These are phyloP conservation scores for Ophthalmolycus amberensis DNA, from an alignment of 2,113 vertebrate genomes.

Conservation along the genomic window DNA sequence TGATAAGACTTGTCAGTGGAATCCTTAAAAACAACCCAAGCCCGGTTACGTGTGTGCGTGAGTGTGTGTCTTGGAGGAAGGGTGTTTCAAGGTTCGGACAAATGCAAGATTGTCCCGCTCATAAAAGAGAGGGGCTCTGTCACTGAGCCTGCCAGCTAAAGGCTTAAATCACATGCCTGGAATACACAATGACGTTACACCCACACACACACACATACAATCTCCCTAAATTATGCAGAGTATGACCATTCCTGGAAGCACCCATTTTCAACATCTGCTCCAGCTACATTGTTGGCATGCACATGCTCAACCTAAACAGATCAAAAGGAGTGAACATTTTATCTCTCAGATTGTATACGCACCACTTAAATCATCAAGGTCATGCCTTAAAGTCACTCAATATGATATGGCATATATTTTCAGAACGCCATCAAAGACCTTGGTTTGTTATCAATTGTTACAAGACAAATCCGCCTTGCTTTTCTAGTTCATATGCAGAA, in stretches of 20 bases:
- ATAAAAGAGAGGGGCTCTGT: constrained; percentile 81
- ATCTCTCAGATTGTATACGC: constrained; percentile 22
- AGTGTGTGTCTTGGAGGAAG: constrained; percentile 59
- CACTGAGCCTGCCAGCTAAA: constrained; percentile 72
- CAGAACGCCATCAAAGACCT: constrained; percentile 1
- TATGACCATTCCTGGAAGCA: constrained; percentile 74
- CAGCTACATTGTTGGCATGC: constrained; percentile 63
- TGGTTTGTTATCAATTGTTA: background rate
- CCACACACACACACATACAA: constrained; percentile 39
- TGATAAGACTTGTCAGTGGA: constrained; percentile 82
- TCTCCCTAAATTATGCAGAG: constrained; percentile 74
- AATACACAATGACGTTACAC: constrained; percentile 76
- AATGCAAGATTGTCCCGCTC: constrained; percentile 79
- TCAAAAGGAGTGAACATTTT: constrained; percentile 41
- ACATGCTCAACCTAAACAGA: constrained; percentile 58
- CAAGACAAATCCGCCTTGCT: background rate
- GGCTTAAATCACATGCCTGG: constrained; percentile 79
- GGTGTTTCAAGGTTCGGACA: constrained; percentile 77
- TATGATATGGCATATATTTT: constrained; percentile 19
- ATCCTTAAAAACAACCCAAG: constrained; percentile 74
- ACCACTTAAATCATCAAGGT: constrained; percentile 43
- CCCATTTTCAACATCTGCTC: constrained; percentile 71
- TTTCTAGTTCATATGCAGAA: constrained; percentile 7
- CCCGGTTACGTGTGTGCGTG: constrained; percentile 35
- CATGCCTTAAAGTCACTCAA: constrained; percentile 28